Percentiles rank a stretch among this genome's conserved stretches.
phyloP scores from a whole-genome alignment of 1,140 invertebrate genomes.

The Mya arenaria region DNA sequence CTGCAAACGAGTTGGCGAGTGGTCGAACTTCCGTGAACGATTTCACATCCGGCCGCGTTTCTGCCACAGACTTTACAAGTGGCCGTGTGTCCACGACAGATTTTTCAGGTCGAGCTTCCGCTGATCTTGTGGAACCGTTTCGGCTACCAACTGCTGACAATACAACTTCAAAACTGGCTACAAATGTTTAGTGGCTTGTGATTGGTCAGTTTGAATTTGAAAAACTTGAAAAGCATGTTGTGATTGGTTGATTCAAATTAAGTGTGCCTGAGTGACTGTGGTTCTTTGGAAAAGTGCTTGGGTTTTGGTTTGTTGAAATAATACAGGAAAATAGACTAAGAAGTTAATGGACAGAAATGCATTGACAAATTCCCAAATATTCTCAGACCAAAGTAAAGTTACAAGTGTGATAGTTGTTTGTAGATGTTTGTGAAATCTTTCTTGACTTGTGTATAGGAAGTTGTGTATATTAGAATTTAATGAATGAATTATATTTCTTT shows the following conservation, averaged over 20 bases:
- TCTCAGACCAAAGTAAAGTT: too few relatives aligned
- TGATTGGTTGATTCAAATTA: slow-evolving; percentile 33
- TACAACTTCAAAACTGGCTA: slow-evolving; percentile 49
- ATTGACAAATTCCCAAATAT: too few relatives aligned
- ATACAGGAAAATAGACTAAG: too few relatives aligned
- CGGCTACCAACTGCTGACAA: slow-evolving; percentile 50
- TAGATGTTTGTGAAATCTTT: too few relatives aligned
- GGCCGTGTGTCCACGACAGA: slow-evolving; percentile 27
- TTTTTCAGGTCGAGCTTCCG: slow-evolving; percentile 14
- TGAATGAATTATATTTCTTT: too few relatives aligned
- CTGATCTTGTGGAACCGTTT: slow-evolving; percentile 43
- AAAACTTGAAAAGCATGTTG: slow-evolving; percentile 23
- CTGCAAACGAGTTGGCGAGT: slow-evolving; percentile 35
- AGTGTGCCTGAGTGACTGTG: too few relatives aligned
- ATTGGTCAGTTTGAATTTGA: slow-evolving; percentile 44
- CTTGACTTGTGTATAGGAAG: too few relatives aligned
- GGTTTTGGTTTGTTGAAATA: too few relatives aligned
- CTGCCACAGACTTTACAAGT: slow-evolving; percentile 9
- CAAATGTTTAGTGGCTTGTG: slow-evolving; percentile 43
- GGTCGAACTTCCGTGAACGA: slow-evolving; percentile 40
- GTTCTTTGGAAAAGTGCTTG: too few relatives aligned
- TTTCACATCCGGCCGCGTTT: slow-evolving; percentile 11
- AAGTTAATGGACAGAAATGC: too few relatives aligned
- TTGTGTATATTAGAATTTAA: too few relatives aligned
- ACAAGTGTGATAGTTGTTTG: too few relatives aligned